Evolutionary conservation across 1,140 invertebrate species (phyloP).

Genomic region (Gonatopus flavifemur): DNA sequence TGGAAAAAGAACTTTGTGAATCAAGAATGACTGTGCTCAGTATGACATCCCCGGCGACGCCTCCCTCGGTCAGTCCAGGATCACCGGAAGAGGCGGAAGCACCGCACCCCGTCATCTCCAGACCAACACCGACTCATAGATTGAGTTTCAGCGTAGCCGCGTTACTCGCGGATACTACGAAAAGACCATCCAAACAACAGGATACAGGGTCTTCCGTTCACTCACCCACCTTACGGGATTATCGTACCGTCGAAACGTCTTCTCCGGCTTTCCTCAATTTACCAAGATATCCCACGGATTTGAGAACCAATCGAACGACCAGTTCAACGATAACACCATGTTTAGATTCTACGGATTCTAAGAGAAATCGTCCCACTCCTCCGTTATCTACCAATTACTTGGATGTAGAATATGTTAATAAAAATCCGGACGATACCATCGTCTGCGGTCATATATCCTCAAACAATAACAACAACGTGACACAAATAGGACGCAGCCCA

Average conservation of each 20-base stretch:
- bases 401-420: too few species aligned
- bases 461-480: too few species aligned
- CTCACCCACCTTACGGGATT: conserved; percentile 25
- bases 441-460: too few species aligned
- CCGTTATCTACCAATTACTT: too few species aligned
- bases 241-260: background rate
- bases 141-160: conserved; percentile 60
- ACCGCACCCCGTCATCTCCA: conserved; percentile 30
- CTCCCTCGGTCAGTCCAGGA: conserved; percentile 45
- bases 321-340: too few species aligned
- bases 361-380: too few species aligned
- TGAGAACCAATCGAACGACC: too few species aligned
- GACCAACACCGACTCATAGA: conserved; percentile 36
- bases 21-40: conserved; percentile 53
- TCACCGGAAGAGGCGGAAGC: conserved; percentile 38
- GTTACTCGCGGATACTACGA: conserved; percentile 52
- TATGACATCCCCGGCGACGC: conserved; percentile 51
- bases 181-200: conserved; percentile 4
- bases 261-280: conserved; percentile 7
- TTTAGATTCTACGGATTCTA: too few species aligned
- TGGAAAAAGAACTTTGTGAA: too few species aligned
- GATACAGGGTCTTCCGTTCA: conserved; percentile 19
- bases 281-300: conserved; percentile 24
- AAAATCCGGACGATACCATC: too few species aligned
- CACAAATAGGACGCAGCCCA: too few species aligned